Evolutionary conservation across 1,140 invertebrate genomes (phyloP), one percentile per base, ranked within the genome.

Genomic region (Maniola jurtina): DNA sequence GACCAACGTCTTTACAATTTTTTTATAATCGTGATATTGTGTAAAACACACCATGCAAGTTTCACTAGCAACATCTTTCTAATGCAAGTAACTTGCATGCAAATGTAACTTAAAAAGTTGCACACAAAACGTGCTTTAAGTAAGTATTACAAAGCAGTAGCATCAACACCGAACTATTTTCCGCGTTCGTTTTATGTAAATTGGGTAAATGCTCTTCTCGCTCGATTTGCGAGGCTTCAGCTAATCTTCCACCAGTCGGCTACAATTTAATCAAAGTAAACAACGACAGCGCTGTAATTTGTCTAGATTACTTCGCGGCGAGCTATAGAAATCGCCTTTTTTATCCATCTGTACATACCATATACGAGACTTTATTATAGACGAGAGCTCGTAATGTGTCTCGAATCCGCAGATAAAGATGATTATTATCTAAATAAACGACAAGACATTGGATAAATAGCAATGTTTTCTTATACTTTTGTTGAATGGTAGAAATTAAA

Each of bases 221-320:
- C 79, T 85, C 88, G 85, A 90, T 90, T 90, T 89, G 86, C 83
- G 81, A 83, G 80, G 79, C 86, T 86, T 84, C 78, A 68, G 82
- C 88, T 90, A 90, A 90, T 90, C 88, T 89, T 82, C 80, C 82
- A 78, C 76, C 84, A 86, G 86, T 90, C 84, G 84, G 86, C 84
- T 88, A 88, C 86, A 89, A 89, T 90, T 90, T 90, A 90, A 90
- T 90, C 88, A 90, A 87, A 90, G 88, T 84, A 89, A 90, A 88
- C 88, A 90, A 88, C 86, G 82, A 82, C 77, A 76, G 76, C 70
- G 66, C 76, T 79, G 85, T 90, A 90, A 90, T 90, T 90, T 88
- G 86, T 90, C 88, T 88, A 80, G 86, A 90, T 90, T 90, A 89
- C 88, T 88, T 85, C 77, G 83, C 76, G 86, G 86, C 81, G 84